Percentiles rank a stretch among this genome's conserved stretches.
Evolutionary conservation across 2,797 vertebrate genomes (phyloP).

Genomic region (Gymnoscopelus microlampas): DNA sequence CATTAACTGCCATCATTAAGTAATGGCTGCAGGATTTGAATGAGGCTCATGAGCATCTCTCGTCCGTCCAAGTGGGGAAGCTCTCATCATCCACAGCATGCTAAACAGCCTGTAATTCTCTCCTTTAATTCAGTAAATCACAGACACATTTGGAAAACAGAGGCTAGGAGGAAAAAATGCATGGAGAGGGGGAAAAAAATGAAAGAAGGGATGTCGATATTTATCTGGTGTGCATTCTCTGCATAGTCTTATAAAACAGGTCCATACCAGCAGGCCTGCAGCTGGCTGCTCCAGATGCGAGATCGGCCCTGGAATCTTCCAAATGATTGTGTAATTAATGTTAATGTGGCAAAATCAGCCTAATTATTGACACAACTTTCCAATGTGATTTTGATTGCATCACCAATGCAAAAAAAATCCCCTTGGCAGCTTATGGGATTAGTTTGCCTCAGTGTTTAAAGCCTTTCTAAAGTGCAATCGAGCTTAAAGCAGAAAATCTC

Average conservation of each 20-base stretch:
- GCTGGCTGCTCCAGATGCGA: conserved; percentile 65
- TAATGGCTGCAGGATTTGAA: conserved; percentile 32
- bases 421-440: conserved; percentile 73
- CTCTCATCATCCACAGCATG: conserved; percentile 29
- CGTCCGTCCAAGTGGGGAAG: conserved; percentile 17
- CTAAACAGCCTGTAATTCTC: conserved; percentile 23
- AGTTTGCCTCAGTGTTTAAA: conserved; percentile 70
- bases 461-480: conserved; percentile 61
- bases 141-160: conserved; percentile 46
- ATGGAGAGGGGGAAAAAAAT: conserved; percentile 21
- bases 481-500: conserved; percentile 44
- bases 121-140: conserved; percentile 40
- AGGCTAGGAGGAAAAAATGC: conserved; percentile 24
- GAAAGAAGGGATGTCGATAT: conserved; percentile 30
- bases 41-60: conserved; percentile 17
- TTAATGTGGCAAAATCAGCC: conserved; percentile 73
- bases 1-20: conserved; percentile 4
- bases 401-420: conserved; percentile 70
- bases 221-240: conserved; percentile 63
- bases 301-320: conserved; percentile 61
- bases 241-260: conserved; percentile 37
- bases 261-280: conserved; percentile 44
- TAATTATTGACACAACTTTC: conserved; percentile 73
- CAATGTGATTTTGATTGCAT: conserved; percentile 74
- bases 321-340: conserved; percentile 67